A percentile compares a stretch with the other conserved stretches of the same genome.
Conservation (phyloP, 2,797 vertebrate species). For the Hylomyscus alleni region DNA sequence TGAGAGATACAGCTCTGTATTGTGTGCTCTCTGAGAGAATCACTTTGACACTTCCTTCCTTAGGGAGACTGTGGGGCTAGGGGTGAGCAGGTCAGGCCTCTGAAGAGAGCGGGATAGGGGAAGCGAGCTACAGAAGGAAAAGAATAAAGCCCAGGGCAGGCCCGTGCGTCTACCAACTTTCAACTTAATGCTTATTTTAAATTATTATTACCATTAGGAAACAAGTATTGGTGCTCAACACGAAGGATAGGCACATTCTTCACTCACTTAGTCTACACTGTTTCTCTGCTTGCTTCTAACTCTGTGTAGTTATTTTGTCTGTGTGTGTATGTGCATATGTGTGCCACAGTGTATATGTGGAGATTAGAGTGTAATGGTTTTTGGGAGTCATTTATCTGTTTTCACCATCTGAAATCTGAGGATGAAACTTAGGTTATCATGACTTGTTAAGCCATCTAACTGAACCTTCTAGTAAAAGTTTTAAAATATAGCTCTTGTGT, state of each 20-base stretch:
- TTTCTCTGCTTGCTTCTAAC: neutral
- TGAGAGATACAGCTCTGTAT: neutral
- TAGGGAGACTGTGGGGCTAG: neutral
- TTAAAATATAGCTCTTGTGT: neutral
- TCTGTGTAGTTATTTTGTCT: neutral
- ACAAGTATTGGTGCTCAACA: conserved; percentile 37
- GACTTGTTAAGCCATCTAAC: neutral
- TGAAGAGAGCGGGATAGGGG: neutral
- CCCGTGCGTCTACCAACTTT: neutral
- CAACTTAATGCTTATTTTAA: neutral
- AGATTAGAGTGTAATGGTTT: neutral
- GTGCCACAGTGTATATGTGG: neutral
- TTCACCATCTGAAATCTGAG: neutral
- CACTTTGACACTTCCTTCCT: conserved; percentile 45
- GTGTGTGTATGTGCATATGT: too few relatives aligned
- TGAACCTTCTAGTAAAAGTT: neutral
- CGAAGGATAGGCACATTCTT: conserved; percentile 20
- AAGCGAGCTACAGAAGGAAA: conserved; percentile 42
- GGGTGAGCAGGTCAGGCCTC: conserved; percentile 38
- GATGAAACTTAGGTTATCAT: neutral
- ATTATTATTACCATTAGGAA: conserved; percentile 36
- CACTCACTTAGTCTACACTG: neutral
- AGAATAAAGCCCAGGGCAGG: neutral
- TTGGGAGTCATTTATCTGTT: neutral
- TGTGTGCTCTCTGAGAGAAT: neutral